Conservation (phyloP, 2,888 invertebrate genomes). For the Smittia aterrima region DNA sequence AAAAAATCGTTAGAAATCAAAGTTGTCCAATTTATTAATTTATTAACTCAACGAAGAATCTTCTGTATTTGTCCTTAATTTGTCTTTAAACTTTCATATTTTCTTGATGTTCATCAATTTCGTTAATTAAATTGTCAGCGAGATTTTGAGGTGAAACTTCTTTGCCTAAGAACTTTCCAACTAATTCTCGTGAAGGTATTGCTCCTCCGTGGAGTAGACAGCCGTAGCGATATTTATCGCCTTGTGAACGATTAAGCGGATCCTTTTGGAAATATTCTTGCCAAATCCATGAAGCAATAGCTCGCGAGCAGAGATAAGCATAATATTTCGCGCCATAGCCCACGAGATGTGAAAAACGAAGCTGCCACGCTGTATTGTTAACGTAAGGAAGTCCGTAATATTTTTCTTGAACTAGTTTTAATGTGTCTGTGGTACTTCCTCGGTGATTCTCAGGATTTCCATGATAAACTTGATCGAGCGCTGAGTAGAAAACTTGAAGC, state of each 20-base stretch:
- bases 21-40: too few relatives aligned
- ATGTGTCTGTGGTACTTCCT: slow-evolving; percentile 61
- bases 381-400: slow-evolving; percentile 88
- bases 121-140: slow-evolving; percentile 75
- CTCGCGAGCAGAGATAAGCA: slow-evolving; percentile 92
- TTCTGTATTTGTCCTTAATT: neutral
- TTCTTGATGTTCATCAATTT: slow-evolving; percentile 62
- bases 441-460: slow-evolving; percentile 49
- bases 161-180: slow-evolving; percentile 74
- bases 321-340: slow-evolving; percentile 99
- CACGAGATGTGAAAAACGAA: slow-evolving; percentile 92
- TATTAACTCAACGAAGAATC: too few relatives aligned
- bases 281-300: slow-evolving; percentile 93
- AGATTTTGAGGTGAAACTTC: slow-evolving; percentile 73
- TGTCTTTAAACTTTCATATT: slow-evolving; percentile 20
- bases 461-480: slow-evolving; percentile 88
- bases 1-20: too few relatives aligned
- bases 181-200: slow-evolving; percentile 72
- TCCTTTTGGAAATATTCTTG: slow-evolving; percentile 75
- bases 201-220: slow-evolving; percentile 87
- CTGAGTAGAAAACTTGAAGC: slow-evolving; percentile 87
- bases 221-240: slow-evolving; percentile 72
- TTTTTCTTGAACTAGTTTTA: slow-evolving; percentile 72
- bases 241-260: slow-evolving; percentile 74
- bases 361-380: slow-evolving; percentile 90